Conservation (phyloP, 2,888 invertebrate species). For the Cosmia pyralina region DNA sequence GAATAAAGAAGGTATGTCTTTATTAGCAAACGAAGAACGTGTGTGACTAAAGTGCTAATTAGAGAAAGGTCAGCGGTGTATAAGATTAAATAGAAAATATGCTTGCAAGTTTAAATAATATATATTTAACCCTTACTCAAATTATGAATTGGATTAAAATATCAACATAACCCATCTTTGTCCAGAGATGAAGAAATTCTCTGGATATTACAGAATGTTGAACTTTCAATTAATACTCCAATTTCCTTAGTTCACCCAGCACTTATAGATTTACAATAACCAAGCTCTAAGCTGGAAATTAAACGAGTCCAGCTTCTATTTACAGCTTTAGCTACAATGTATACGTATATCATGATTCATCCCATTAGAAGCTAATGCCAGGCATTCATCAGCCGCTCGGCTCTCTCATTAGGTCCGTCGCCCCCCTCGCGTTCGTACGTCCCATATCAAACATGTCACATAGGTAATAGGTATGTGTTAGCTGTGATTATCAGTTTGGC, state of each 20-base stretch:
- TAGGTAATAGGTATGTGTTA: conserved; percentile 1
- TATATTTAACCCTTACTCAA: neutral
- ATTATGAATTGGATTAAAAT: neutral
- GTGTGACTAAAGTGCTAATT: conserved; percentile 5
- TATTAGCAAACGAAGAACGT: conserved; percentile 10
- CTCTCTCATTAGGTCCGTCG: conserved; percentile 53
- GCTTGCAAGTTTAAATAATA: neutral
- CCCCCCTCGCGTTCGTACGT: conserved; percentile 7
- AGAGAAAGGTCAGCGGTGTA: neutral
- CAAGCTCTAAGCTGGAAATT: conserved; percentile 34
- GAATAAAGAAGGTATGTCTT: conserved; percentile 12
- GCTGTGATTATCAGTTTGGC: conserved; percentile 14
- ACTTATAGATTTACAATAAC: conserved; percentile 16
- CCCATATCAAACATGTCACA: conserved; percentile 12
- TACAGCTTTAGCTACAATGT: conserved; percentile 16
- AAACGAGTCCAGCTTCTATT: conserved; percentile 23
- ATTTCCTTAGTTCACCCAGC: conserved; percentile 25
- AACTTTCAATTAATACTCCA: conserved; percentile 23
- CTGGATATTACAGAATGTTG: conserved; percentile 5
- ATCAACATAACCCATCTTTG: neutral
- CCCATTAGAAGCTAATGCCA: conserved; percentile 57
- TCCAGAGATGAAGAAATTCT: neutral
- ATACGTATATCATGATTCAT: conserved; percentile 38
- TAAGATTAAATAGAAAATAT: neutral
- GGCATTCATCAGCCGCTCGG: conserved; percentile 52